phyloP scores from a whole-genome alignment of 2,797 vertebrate species.

The Lateolabrax maculatus region DNA sequence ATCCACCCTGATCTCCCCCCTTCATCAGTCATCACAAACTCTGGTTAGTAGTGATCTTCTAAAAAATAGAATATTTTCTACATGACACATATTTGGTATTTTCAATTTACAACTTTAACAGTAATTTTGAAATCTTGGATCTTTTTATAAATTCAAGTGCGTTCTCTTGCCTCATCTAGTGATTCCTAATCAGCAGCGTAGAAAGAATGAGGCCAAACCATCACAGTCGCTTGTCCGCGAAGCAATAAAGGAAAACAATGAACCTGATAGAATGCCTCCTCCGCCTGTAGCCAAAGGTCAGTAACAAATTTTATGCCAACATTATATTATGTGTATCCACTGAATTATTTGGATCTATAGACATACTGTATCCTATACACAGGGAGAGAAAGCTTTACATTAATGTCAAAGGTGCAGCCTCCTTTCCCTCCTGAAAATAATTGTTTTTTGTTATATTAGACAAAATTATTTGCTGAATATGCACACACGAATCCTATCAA shows the following conservation, averaged over 20 bases:
- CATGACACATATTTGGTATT: neutral
- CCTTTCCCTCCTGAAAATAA: neutral
- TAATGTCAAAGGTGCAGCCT: neutral
- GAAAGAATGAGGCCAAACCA: constrained; percentile 53
- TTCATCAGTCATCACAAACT: constrained; percentile 52
- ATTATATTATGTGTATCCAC: neutral
- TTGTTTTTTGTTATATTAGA: neutral
- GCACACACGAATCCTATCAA: neutral
- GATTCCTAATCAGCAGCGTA: constrained; percentile 27
- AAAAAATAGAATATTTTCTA: neutral
- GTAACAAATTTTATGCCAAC: constrained; percentile 1
- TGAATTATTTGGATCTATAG: neutral
- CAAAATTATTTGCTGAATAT: neutral
- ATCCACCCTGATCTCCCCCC: constrained; percentile 37
- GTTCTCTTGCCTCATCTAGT: constrained; percentile 37
- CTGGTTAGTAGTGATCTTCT: constrained; percentile 68
- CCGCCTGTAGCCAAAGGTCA: constrained; percentile 54
- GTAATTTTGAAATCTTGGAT: neutral
- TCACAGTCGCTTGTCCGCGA: constrained; percentile 19
- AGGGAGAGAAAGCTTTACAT: neutral
- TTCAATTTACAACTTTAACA: neutral
- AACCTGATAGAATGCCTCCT: constrained; percentile 49
- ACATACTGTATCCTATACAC: neutral
- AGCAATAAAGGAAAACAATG: constrained; percentile 65
- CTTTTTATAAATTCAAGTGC: neutral